Conservation (phyloP, 2,797 vertebrate genomes). For the Bradypodion pumilum region DNA sequence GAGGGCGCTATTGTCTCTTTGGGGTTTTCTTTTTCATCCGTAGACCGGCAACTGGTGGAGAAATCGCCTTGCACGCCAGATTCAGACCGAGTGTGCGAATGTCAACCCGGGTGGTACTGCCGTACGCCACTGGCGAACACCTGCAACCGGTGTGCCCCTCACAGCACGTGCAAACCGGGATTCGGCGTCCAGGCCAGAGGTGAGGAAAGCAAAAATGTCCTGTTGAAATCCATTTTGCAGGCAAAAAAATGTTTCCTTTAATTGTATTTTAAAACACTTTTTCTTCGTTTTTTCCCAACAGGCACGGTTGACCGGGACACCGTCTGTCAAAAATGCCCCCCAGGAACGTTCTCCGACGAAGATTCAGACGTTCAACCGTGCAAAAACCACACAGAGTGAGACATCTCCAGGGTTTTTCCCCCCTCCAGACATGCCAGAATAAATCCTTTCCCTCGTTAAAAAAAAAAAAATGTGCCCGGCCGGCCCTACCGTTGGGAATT, state of each 20-base stretch:
- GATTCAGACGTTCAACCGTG: constrained; percentile 50
- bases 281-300: constrained; percentile 14
- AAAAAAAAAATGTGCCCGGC: too few species aligned
- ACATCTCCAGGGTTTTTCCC: neutral
- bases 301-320: constrained; percentile 65
- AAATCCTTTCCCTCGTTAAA: too few species aligned
- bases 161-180: constrained; percentile 54
- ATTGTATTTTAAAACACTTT: too few species aligned
- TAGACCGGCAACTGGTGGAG: constrained; percentile 65
- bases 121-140: accelerated
- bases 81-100: constrained; percentile 48
- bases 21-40: neutral
- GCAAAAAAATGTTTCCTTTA: neutral
- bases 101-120: constrained; percentile 67
- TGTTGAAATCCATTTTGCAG: too few species aligned
- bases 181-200: constrained; percentile 61
- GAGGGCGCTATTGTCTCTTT: too few species aligned
- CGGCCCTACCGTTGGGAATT: too few species aligned
- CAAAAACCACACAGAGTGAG: constrained; percentile 64
- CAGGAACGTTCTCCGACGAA: constrained; percentile 49
- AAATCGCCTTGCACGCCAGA: constrained; percentile 55
- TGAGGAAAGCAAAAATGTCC: constrained; percentile 27
- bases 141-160: constrained; percentile 52
- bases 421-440: too few species aligned
- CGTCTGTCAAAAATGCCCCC: constrained; percentile 53